Conservation (phyloP, 2,888 invertebrate genomes). For the Dynastes grantii region DNA sequence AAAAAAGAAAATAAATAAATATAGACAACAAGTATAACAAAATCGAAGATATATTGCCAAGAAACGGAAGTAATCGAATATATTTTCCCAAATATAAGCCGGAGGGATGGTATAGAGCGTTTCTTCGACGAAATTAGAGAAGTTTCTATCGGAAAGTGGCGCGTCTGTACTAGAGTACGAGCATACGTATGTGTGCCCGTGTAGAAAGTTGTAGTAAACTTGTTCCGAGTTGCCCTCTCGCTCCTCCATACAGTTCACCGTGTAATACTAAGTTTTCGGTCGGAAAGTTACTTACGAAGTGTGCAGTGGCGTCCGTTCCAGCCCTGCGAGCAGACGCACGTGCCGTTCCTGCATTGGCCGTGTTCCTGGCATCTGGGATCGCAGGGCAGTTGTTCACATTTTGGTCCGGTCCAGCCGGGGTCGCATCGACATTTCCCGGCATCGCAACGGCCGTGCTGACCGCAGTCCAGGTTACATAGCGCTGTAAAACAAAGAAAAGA, state of each 20-base stretch:
- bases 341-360: slow-evolving; percentile 97
- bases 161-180: background rate
- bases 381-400: slow-evolving; percentile 94
- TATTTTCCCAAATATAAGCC: slow-evolving; percentile 51
- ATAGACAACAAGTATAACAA: slow-evolving; percentile 13
- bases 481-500: slow-evolving; percentile 73
- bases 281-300: slow-evolving; percentile 82
- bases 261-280: slow-evolving; percentile 23
- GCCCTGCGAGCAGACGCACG: slow-evolving; percentile 97
- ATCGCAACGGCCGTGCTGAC: slow-evolving; percentile 94
- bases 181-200: background rate
- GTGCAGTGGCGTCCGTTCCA: slow-evolving; percentile 99
- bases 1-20: slow-evolving; percentile 19
- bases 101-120: slow-evolving; percentile 39
- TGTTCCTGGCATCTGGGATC: slow-evolving; percentile 94
- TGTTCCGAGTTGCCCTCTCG: slow-evolving; percentile 22
- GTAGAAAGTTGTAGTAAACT: slow-evolving; percentile 54
- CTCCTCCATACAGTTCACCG: background rate
- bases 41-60: slow-evolving; percentile 49
- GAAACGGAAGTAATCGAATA: slow-evolving; percentile 53
- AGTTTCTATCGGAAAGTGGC: slow-evolving; percentile 44
- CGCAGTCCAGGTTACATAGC: slow-evolving; percentile 94
- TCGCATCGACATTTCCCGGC: slow-evolving; percentile 93
- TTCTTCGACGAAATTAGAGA: slow-evolving; percentile 54
- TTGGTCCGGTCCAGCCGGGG: slow-evolving; percentile 93